A percentile compares a stretch with the other conserved stretches of the same genome.
Evolutionary conservation across 2,113 vertebrate species (phyloP).

Genomic region (Apteryx mantelli): DNA sequence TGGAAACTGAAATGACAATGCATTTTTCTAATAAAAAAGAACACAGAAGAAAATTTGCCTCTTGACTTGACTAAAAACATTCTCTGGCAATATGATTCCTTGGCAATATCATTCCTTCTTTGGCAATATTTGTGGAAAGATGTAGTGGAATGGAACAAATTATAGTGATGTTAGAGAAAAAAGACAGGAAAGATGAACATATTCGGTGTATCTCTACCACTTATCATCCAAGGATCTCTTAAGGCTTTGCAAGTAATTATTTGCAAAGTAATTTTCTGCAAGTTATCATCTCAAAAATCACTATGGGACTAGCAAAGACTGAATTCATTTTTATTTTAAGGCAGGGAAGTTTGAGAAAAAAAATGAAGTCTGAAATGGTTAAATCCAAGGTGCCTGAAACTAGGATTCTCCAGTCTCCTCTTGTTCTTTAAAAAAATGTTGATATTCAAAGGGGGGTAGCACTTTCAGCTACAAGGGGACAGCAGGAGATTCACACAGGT

Average conservation of each 20-base stretch:
- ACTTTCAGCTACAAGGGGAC: neutral
- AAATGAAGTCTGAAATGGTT: neutral
- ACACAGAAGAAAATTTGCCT: slow-evolving; percentile 2
- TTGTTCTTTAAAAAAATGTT: neutral
- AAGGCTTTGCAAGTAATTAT: neutral
- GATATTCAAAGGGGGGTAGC: neutral
- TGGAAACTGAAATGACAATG: neutral
- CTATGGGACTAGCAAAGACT: neutral
- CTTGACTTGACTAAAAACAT: neutral
- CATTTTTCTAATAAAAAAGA: neutral
- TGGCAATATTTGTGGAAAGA: neutral
- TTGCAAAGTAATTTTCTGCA: neutral
- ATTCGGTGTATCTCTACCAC: neutral
- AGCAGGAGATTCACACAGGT: neutral
- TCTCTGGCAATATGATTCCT: neutral
- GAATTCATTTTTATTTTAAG: neutral
- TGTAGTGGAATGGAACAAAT: neutral
- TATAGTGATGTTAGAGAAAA: neutral
- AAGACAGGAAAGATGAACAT: neutral
- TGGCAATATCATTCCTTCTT: neutral
- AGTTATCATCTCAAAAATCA: neutral
- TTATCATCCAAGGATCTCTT: neutral
- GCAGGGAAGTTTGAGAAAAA: neutral
- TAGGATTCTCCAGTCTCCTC: neutral
- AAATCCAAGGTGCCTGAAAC: neutral